Percentiles rank a stretch among this genome's conserved stretches.
phyloP scores from a whole-genome alignment of 2,113 vertebrate species.

The Amblyornis subalaris region DNA sequence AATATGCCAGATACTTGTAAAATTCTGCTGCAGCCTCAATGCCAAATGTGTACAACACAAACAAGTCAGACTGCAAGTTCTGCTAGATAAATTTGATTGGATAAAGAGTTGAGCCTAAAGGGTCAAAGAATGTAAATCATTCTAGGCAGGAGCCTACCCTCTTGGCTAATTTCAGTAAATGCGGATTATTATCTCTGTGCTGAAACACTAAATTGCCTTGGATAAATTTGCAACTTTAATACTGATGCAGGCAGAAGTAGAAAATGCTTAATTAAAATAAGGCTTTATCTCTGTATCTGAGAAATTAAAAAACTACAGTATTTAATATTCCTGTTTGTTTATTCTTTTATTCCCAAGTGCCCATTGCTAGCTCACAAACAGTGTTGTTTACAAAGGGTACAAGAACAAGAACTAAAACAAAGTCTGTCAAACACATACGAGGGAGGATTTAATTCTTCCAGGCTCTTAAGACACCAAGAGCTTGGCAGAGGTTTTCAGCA shows the following conservation, averaged over 20 bases:
- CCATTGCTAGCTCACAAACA: neutral
- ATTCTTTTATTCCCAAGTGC: conserved; percentile 4
- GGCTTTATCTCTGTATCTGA: neutral
- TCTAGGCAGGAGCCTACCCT: neutral
- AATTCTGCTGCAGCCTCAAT: neutral
- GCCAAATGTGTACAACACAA: conserved; percentile 14
- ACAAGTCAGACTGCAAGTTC: conserved; percentile 17
- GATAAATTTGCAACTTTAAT: conserved; percentile 32
- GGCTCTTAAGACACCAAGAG: neutral
- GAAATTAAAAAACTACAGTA: neutral
- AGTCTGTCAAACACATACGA: neutral
- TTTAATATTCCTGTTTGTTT: neutral
- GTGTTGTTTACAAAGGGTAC: neutral
- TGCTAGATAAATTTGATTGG: neutral
- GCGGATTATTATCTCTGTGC: neutral
- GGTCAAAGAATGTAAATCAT: conserved; percentile 32
- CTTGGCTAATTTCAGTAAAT: conserved; percentile 22
- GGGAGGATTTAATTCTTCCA: neutral
- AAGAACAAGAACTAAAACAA: neutral
- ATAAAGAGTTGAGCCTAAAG: conserved; percentile 13
- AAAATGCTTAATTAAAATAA: conserved; percentile 47
- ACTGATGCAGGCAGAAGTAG: neutral
- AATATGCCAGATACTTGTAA: conserved; percentile 17
- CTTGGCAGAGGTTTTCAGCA: neutral
- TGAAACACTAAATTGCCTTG: neutral